Percentiles rank a stretch among this genome's conserved stretches.
Evolutionary conservation across 2,797 vertebrate species (phyloP).

Genomic region (Sebastes alutus): DNA sequence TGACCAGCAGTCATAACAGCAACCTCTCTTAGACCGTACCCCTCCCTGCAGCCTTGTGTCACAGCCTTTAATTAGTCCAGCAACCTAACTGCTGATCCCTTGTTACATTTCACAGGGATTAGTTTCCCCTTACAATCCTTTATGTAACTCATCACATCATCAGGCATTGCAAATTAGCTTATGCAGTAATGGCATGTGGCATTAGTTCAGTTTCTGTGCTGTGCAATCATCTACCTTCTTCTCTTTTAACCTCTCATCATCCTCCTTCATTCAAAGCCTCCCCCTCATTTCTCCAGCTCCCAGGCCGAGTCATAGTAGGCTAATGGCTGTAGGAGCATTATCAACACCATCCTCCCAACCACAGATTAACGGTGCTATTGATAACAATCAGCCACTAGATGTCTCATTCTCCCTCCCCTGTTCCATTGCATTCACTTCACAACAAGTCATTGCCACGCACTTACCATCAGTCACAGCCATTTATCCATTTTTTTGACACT

Average conservation of each 20-base stretch:
- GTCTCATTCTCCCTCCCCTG: too few relatives aligned
- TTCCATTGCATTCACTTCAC: too few relatives aligned
- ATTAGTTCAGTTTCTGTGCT: not conserved
- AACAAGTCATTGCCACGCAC: too few relatives aligned
- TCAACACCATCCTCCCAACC: constrained; percentile 11
- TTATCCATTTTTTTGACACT: too few relatives aligned
- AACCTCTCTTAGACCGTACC: not conserved
- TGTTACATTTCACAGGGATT: constrained; percentile 65
- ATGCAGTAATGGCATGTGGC: not conserved
- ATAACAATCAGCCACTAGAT: too few relatives aligned
- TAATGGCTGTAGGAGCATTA: not conserved
- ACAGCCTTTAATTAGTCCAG: constrained; percentile 62
- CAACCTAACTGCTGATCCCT: constrained; percentile 50
- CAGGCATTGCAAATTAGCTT: constrained; percentile 7
- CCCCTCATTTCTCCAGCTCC: not conserved
- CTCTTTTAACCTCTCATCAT: constrained; percentile 1
- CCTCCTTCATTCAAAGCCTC: not conserved
- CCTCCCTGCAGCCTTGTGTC: constrained; percentile 36
- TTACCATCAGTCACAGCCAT: too few relatives aligned
- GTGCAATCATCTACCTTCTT: not conserved
- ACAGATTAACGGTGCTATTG: not conserved
- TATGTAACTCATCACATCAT: constrained; percentile 37
- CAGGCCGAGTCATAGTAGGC: not conserved
- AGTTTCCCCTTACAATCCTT: constrained; percentile 24
- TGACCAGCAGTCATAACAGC: not conserved